Evolutionary conservation across 2,113 vertebrate species (phyloP).

Genomic region (Zootoca vivipara): DNA sequence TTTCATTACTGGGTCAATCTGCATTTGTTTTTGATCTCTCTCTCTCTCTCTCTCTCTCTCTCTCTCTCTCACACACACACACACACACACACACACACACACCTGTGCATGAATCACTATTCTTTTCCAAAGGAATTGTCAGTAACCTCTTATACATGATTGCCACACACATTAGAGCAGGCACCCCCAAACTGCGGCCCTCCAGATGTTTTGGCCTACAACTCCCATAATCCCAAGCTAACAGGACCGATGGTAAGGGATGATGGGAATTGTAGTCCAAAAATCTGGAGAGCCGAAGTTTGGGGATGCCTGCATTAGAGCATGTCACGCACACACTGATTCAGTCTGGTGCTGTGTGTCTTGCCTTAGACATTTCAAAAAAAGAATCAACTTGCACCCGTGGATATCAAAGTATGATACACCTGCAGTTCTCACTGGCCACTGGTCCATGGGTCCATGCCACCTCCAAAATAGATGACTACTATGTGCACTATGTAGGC

Average conservation of each 20-base stretch:
- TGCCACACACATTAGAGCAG: slow-evolving; percentile 68
- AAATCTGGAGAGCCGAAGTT: too few species aligned
- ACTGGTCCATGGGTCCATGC: background rate
- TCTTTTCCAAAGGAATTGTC: slow-evolving; percentile 62
- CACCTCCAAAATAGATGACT: background rate
- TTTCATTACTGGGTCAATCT: slow-evolving; percentile 74
- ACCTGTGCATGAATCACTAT: slow-evolving; percentile 33
- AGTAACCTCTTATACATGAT: slow-evolving; percentile 65
- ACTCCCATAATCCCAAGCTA: too few species aligned
- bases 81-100: background rate
- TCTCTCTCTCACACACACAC: background rate
- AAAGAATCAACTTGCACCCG: background rate
- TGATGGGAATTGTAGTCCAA: too few species aligned
- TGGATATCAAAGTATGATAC: background rate
- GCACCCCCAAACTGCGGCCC: too few species aligned
- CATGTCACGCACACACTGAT: slow-evolving; percentile 39
- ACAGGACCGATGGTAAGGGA: too few species aligned
- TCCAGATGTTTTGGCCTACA: too few species aligned
- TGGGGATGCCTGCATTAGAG: too few species aligned
- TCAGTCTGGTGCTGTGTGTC: slow-evolving; percentile 40
- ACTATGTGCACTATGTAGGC: background rate
- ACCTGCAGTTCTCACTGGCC: background rate
- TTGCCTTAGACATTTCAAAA: slow-evolving; percentile 49
- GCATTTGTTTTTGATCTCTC: slow-evolving; percentile 70
- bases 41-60: slow-evolving; percentile 26